These are phyloP conservation scores for Arion vulgaris DNA, from an alignment of 1,140 invertebrate genomes.

Conservation along the genomic window DNA sequence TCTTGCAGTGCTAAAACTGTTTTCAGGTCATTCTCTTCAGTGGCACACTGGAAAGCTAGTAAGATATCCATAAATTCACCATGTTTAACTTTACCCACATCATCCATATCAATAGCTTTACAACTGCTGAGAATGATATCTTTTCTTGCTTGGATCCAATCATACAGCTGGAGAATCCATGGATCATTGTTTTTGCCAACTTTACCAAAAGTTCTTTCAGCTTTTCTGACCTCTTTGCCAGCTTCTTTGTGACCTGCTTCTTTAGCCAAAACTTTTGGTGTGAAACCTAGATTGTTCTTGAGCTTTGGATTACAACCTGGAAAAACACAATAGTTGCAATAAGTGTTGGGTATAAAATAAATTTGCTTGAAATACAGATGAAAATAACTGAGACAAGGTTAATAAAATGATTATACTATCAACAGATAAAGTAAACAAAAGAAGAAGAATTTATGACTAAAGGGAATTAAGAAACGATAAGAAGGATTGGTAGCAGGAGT, in stretches of 20 bases:
- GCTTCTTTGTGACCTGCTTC: slow-evolving; percentile 71
- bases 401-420: too few relatives aligned
- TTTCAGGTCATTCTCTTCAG: slow-evolving; percentile 66
- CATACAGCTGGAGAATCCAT: slow-evolving; percentile 71
- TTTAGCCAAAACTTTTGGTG: slow-evolving; percentile 69
- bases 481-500: too few relatives aligned
- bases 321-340: background rate
- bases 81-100: slow-evolving; percentile 59
- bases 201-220: slow-evolving; percentile 71
- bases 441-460: too few relatives aligned
- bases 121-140: slow-evolving; percentile 63
- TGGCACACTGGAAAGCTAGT: slow-evolving; percentile 58
- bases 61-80: slow-evolving; percentile 66
- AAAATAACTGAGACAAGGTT: too few relatives aligned
- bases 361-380: too few relatives aligned
- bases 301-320: slow-evolving; percentile 72
- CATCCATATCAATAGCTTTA: slow-evolving; percentile 66
- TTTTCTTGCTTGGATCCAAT: slow-evolving; percentile 66
- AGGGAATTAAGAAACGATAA: too few relatives aligned
- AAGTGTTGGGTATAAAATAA: too few relatives aligned
- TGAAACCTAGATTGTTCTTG: slow-evolving; percentile 71
- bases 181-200: slow-evolving; percentile 69
- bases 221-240: slow-evolving; percentile 70
- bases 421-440: too few relatives aligned
- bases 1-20: slow-evolving; percentile 61